Conservation (phyloP, 2,888 invertebrate species). For the Zaprionus lineosus region DNA sequence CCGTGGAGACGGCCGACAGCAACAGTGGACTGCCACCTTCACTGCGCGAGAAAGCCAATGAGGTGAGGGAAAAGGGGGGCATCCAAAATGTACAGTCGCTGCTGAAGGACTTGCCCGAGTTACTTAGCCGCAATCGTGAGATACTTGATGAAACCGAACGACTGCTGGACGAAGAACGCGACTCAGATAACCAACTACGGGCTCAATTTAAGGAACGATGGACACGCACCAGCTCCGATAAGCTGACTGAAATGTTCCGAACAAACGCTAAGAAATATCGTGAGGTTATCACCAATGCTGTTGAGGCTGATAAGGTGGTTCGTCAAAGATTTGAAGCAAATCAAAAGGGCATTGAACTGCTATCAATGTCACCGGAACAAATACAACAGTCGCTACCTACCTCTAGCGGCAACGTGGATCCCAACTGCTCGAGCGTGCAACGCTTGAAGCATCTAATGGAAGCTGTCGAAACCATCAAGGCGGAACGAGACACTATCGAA, state of each 20-base stretch:
- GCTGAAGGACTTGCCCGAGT: constrained; percentile 93
- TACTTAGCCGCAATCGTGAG: constrained; percentile 95
- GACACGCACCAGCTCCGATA: constrained; percentile 93
- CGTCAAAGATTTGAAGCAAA: constrained; percentile 93
- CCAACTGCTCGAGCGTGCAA: constrained; percentile 86
- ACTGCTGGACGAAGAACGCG: constrained; percentile 94
- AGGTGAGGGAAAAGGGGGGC: constrained; percentile 91
- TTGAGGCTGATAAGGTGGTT: constrained; percentile 91
- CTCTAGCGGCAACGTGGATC: constrained; percentile 84
- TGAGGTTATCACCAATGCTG: constrained; percentile 95
- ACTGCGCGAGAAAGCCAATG: constrained; percentile 91
- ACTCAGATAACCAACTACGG: constrained; percentile 93
- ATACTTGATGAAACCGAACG: constrained; percentile 95
- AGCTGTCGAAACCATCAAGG: constrained; percentile 91
- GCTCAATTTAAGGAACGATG: constrained; percentile 96
- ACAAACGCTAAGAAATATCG: constrained; percentile 96
- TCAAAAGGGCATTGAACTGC: constrained; percentile 89
- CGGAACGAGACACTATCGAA: constrained; percentile 95
- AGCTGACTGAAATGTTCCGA: constrained; percentile 94
- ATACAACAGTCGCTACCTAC: constrained; percentile 89
- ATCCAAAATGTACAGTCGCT: constrained; percentile 87
- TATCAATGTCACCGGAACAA: constrained; percentile 89
- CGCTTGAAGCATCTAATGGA: constrained; percentile 91
- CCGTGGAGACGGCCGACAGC: constrained; percentile 91
- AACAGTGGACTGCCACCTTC: constrained; percentile 92